Base-by-base conservation (phyloP, 2,113 vertebrate genomes). In the Meles meles region DNA sequence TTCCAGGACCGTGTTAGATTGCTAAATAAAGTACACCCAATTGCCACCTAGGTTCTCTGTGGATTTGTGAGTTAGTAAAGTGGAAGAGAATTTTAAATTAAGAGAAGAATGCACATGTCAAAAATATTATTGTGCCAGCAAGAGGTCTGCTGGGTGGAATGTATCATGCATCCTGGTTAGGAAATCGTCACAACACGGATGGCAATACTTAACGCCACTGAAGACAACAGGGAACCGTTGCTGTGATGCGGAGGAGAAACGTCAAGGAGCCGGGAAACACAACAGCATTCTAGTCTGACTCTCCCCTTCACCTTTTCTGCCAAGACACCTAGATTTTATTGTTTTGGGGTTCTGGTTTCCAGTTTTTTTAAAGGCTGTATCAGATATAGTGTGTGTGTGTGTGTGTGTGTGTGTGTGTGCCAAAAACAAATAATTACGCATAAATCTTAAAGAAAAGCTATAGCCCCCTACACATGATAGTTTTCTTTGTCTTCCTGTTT, bases 41-140 rank as follows among this genome's bases (percentile, higher is more conserved):
- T 85, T 96, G 25, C 34, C 47, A 59, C 23, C 15, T 18, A 84
- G 71, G 39, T 76, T 97, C 93, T 63, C 86, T 31, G n/a, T 37
- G 37, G 12, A 81, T 81, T 83, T 94, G 5, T 69, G 18, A 31
- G 23, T 52, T 74, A 80, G n/a, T 15, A 81, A 81, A 86, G 39
- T 84, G 57, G 29, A 79, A 71, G 11, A 88, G 13, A 92, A n/a
- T 17, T 18, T 55, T 55, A 55, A 92, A 88, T 47, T 29, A 34
- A 67, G 1, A 3, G 55, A 84, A 3, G 0, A 20, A 13, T 20
- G 67, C 23, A 97, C 34, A 84, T 37, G 57, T 87, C 79, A 59
- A 80, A 52, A 82, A 34, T 79, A 31, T 76, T 83, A 34, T 76
- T 15, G 0, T 0, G 3, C 15, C 86, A 83, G 34, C 52, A 72